Evolutionary conservation across 2,888 invertebrate species (phyloP).

Genomic region (Erebia palarica): DNA sequence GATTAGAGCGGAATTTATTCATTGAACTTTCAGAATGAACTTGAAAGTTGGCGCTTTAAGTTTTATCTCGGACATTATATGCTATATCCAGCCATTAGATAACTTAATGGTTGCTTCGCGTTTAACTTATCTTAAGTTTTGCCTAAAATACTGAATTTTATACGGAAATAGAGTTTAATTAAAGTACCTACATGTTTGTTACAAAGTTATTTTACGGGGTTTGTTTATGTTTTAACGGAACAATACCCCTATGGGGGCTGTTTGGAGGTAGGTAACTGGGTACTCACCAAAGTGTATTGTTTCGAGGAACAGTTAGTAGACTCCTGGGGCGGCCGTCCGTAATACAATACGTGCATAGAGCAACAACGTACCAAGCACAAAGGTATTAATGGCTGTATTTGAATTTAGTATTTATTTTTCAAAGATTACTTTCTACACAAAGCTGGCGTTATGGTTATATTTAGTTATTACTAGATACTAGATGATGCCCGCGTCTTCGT

Average conservation of each 20-base stretch:
- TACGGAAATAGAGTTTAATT: neutral
- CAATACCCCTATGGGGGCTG: conserved; percentile 27
- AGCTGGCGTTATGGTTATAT: neutral
- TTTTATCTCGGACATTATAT: conserved; percentile 25
- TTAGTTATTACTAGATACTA: no score
- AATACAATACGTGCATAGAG: conserved; percentile 25
- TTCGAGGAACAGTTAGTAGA: conserved; percentile 36
- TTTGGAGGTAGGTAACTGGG: conserved; percentile 11
- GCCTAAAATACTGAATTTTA: conserved; percentile 15
- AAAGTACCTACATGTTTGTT: neutral
- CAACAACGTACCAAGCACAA: neutral
- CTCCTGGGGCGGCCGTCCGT: conserved; percentile 34
- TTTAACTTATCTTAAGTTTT: no score
- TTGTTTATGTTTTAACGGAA: conserved; percentile 33
- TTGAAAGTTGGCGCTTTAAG: conserved; percentile 27
- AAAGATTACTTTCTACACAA: neutral
- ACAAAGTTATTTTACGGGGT: neutral
- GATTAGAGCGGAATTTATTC: conserved; percentile 32
- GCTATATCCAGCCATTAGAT: conserved; percentile 21
- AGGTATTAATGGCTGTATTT: neutral
- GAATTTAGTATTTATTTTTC: conserved; percentile 7
- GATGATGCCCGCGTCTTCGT: no score
- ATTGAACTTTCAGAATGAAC: conserved; percentile 27
- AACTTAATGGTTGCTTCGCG: conserved; percentile 12
- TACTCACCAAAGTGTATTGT: conserved; percentile 37